Evolutionary conservation across 2,797 vertebrate genomes (phyloP).

Genomic region (Bovichtus variegatus): DNA sequence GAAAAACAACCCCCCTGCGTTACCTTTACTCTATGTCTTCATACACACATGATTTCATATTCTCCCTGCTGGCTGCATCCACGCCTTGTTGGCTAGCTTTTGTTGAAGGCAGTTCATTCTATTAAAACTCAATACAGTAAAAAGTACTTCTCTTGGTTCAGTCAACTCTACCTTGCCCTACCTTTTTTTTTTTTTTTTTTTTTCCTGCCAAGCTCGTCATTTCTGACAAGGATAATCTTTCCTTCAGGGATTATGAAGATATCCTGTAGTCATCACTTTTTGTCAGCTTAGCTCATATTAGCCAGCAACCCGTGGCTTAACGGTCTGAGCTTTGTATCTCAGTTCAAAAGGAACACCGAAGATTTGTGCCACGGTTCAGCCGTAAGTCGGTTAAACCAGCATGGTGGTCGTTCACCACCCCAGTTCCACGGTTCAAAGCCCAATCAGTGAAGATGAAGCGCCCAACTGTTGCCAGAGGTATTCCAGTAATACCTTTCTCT

Average conservation of each 20-base stretch:
- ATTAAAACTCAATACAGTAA: conserved; percentile 53
- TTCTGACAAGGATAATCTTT: conserved; percentile 85
- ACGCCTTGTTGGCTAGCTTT: conserved; percentile 7
- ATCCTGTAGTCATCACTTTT: conserved; percentile 87
- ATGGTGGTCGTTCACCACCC: conserved; percentile 55
- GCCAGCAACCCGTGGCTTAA: conserved; percentile 82
- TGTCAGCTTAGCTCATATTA: conserved; percentile 86
- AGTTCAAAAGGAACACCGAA: conserved; percentile 83
- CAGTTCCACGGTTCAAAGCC: conserved; percentile 60
- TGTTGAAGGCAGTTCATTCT: conserved; percentile 11
- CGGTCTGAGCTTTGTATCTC: conserved; percentile 78
- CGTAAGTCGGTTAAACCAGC: conserved; percentile 74
- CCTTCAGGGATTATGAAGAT: conserved; percentile 83
- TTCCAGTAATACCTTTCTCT: conserved; percentile 55
- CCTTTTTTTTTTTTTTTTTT: conserved; percentile 38
- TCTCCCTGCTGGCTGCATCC: not conserved
- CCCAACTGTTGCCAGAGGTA: conserved; percentile 59
- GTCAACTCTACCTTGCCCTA: conserved; percentile 48
- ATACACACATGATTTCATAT: conserved; percentile 7
- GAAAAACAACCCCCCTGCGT: conserved; percentile 5
- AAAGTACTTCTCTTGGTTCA: conserved; percentile 62
- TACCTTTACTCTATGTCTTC: conserved; percentile 8
- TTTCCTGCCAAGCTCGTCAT: conserved; percentile 76
- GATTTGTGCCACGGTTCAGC: conserved; percentile 76
- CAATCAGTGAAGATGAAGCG: conserved; percentile 64